Percentiles rank a stretch among this genome's conserved stretches.
These are phyloP conservation scores for Agrotis puta DNA, from an alignment of 2,888 invertebrate species.

Conservation along the genomic window DNA sequence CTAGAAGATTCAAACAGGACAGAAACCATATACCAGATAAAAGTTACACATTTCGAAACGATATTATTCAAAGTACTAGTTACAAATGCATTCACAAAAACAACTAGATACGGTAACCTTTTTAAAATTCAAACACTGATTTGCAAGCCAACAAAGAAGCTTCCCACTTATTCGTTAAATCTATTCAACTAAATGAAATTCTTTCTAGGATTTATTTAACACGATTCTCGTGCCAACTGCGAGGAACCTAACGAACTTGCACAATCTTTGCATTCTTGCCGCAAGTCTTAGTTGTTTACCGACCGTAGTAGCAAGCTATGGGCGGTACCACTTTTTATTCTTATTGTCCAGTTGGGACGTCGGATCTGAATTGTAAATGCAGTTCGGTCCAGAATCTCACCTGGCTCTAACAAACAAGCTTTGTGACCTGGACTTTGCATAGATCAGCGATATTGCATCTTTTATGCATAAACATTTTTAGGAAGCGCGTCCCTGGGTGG, in stretches of 20 bases:
- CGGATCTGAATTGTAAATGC: slow-evolving; percentile 70
- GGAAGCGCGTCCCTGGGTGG: not conserved
- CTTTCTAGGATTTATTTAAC: slow-evolving; percentile 46
- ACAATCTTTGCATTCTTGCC: slow-evolving; percentile 51
- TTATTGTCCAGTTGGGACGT: slow-evolving; percentile 58
- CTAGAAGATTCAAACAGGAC: too few species aligned
- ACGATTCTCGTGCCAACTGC: slow-evolving; percentile 33
- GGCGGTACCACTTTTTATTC: slow-evolving; percentile 50
- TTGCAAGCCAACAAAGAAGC: not conserved
- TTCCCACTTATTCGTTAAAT: slow-evolving; percentile 9
- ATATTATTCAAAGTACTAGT: too few species aligned
- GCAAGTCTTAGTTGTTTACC: slow-evolving; percentile 48
- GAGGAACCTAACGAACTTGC: slow-evolving; percentile 47
- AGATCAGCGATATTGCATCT: slow-evolving; percentile 63
- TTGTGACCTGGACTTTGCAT: slow-evolving; percentile 63
- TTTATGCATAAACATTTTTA: slow-evolving; percentile 65
- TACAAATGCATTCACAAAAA: too few species aligned
- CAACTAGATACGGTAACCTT: not conserved
- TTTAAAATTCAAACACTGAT: slow-evolving; percentile 12
- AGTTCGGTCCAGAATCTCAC: slow-evolving; percentile 48
- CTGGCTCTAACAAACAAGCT: slow-evolving; percentile 67
- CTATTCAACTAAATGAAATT: slow-evolving; percentile 40
- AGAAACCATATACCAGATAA: too few species aligned
- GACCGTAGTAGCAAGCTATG: slow-evolving; percentile 20
- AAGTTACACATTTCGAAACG: too few species aligned